Evolutionary conservation across 2,113 vertebrate genomes (phyloP).

Genomic region (Phainopepla nitens): DNA sequence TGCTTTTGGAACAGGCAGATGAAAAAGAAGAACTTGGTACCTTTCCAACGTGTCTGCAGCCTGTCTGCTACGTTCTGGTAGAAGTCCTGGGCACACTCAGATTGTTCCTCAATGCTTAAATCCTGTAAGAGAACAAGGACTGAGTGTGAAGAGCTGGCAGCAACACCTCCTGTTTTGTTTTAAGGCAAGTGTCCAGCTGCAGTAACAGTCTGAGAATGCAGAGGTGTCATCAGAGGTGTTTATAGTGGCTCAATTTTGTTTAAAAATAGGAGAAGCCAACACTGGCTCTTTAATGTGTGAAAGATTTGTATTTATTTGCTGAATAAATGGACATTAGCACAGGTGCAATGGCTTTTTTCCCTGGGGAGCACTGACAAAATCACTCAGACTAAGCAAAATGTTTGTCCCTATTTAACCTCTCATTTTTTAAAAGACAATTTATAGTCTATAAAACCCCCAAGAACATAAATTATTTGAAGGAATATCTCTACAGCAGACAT

Average conservation of each 20-base stretch:
- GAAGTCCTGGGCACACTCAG: slow-evolving; percentile 94
- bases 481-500: not conserved
- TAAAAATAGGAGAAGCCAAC: not conserved
- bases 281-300: not conserved
- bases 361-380: not conserved
- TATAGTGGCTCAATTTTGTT: not conserved
- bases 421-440: not conserved
- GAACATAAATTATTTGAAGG: not conserved
- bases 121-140: slow-evolving; percentile 61
- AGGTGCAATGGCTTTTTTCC: not conserved
- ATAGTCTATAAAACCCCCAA: not conserved
- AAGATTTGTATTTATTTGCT: not conserved
- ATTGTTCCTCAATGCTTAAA: slow-evolving; percentile 88
- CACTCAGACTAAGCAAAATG: not conserved
- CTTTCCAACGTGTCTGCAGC: slow-evolving; percentile 89
- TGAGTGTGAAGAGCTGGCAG: not conserved
- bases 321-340: not conserved
- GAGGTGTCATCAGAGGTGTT: not conserved
- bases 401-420: not conserved
- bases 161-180: not conserved
- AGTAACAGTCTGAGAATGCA: slow-evolving; percentile 43
- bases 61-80: slow-evolving; percentile 91
- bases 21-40: slow-evolving; percentile 50
- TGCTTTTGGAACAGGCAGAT: not conserved
- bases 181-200: not conserved